Evolutionary conservation across 1,140 invertebrate species (phyloP).

Genomic region (Helicoverpa zea): DNA sequence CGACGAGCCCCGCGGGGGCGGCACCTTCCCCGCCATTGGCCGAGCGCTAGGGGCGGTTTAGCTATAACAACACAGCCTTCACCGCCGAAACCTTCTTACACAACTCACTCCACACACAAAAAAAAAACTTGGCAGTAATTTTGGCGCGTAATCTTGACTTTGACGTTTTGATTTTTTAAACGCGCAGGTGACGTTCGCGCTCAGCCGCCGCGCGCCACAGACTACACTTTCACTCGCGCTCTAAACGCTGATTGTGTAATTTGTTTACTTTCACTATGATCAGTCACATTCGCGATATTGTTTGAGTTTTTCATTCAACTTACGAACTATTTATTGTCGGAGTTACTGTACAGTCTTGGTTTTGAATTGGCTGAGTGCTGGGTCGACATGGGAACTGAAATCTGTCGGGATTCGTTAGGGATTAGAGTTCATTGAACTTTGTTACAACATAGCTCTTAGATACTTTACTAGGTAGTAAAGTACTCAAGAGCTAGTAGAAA

Average conservation of each 20-base stretch:
- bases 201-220: constrained; percentile 30
- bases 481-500: not conserved
- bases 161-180: constrained; percentile 49
- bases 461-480: not conserved
- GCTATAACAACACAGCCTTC: constrained; percentile 72
- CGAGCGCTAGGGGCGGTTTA: constrained; percentile 68
- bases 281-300: constrained; percentile 46
- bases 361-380: constrained; percentile 39
- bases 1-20: constrained; percentile 72
- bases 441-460: not conserved
- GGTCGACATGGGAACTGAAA: constrained; percentile 24
- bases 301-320: constrained; percentile 22
- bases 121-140: constrained; percentile 51
- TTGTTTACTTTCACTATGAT: constrained; percentile 48
- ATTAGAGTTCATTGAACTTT: not conserved
- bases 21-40: constrained; percentile 75
- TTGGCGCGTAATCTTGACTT: constrained; percentile 49
- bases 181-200: constrained; percentile 43
- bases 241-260: constrained; percentile 39
- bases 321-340: constrained; percentile 49
- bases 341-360: constrained; percentile 39
- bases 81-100: constrained; percentile 57
- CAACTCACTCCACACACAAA: constrained; percentile 32
- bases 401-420: constrained; percentile 14
- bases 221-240: constrained; percentile 52